Evolutionary conservation across 2,888 invertebrate genomes (phyloP).

Genomic region (Opisthograptis luteolata): DNA sequence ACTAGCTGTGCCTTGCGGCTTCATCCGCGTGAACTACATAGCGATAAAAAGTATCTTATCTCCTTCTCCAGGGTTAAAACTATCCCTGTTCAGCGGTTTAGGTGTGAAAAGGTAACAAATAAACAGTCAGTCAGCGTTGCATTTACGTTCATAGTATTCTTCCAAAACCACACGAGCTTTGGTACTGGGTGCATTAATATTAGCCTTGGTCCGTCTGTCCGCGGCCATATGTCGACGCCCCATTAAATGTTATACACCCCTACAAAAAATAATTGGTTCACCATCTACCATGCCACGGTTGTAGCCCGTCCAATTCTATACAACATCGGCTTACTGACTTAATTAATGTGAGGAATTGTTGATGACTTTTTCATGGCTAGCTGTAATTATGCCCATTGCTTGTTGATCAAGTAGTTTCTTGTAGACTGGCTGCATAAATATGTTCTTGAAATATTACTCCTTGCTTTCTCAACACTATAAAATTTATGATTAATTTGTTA

Average conservation of each 20-base stretch:
- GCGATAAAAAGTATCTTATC: too few relatives aligned
- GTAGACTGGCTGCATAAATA: too few relatives aligned
- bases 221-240: conserved; percentile 70
- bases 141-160: too few relatives aligned
- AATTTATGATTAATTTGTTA: too few relatives aligned
- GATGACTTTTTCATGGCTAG: conserved; percentile 22
- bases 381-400: conserved; percentile 3
- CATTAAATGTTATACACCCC: conserved; percentile 68
- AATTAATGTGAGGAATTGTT: conserved; percentile 38
- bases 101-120: too few relatives aligned
- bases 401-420: neutral
- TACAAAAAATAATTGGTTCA: conserved; percentile 80
- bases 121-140: too few relatives aligned
- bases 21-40: too few relatives aligned
- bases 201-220: conserved; percentile 27
- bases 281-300: conserved; percentile 64
- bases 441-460: too few relatives aligned
- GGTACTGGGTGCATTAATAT: neutral
- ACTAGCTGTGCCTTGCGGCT: too few relatives aligned
- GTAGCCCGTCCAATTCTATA: conserved; percentile 63
- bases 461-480: too few relatives aligned
- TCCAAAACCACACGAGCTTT: conserved; percentile 3
- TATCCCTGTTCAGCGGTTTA: too few relatives aligned
- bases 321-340: conserved; percentile 52
- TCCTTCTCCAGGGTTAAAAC: too few relatives aligned